Evolutionary conservation across 2,888 invertebrate species (phyloP).

Genomic region (Heliothis peltigera): DNA sequence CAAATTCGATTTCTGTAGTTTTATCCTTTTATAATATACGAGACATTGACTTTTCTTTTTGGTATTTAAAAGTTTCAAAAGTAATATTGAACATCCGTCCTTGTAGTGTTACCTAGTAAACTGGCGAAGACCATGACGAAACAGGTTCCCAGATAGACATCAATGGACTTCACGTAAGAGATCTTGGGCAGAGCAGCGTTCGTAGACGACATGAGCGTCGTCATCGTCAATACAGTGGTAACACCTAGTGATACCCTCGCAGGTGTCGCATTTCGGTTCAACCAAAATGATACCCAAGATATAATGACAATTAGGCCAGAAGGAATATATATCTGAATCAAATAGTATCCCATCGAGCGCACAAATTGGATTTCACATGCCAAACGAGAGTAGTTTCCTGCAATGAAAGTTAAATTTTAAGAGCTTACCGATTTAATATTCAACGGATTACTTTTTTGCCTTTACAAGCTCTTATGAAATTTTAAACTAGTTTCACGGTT

Average conservation of each 20-base stretch:
- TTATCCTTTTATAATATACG: neutral
- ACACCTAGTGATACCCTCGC: constrained; percentile 98
- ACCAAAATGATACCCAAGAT: constrained; percentile 99
- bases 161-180: constrained; percentile 99
- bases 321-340: constrained; percentile 99
- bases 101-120: constrained; percentile 93
- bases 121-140: constrained; percentile 99
- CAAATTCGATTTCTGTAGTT: constrained; percentile 2
- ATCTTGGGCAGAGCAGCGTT: constrained; percentile 99
- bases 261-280: constrained; percentile 98
- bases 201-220: constrained; percentile 98
- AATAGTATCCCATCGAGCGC: constrained; percentile 99
- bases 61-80: too few relatives aligned
- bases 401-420: constrained; percentile 52
- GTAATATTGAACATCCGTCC: constrained; percentile 37
- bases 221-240: constrained; percentile 99
- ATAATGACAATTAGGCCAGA: constrained; percentile 99
- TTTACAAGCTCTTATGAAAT: too few relatives aligned
- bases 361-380: constrained; percentile 99
- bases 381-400: constrained; percentile 98
- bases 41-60: too few relatives aligned
- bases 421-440: constrained; percentile 16
- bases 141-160: constrained; percentile 98
- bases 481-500: too few relatives aligned
- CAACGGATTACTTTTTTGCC: neutral